phyloP scores from a whole-genome alignment of 2,888 invertebrate genomes.

The Malthinus seriepunctatus region DNA sequence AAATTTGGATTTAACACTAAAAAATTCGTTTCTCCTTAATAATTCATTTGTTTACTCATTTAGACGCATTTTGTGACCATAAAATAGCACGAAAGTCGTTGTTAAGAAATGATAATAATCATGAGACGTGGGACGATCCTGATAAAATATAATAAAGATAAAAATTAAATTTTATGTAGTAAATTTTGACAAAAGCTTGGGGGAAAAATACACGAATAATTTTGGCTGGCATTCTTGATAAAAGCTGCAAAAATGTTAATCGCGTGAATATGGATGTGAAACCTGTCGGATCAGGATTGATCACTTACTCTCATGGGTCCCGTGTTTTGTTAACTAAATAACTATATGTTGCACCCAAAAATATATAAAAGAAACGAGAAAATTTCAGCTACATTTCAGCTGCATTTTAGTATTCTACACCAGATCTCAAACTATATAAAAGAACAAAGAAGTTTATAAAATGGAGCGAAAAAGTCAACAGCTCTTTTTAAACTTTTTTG shows the following conservation, averaged over 20 bases:
- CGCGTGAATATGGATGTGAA: slow-evolving; percentile 38
- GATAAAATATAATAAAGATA: too few relatives aligned
- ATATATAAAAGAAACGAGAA: slow-evolving; percentile 16
- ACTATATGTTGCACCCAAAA: slow-evolving; percentile 29
- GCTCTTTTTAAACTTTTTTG: too few relatives aligned
- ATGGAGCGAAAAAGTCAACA: too few relatives aligned
- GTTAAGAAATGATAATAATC: too few relatives aligned
- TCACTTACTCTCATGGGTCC: slow-evolving; percentile 33
- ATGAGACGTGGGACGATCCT: too few relatives aligned
- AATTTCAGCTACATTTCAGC: slow-evolving; percentile 12
- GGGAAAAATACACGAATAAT: slow-evolving; percentile 27
- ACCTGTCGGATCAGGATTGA: slow-evolving; percentile 37
- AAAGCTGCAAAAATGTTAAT: slow-evolving; percentile 36
- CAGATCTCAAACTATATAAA: too few relatives aligned
- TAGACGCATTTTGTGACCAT: too few relatives aligned
- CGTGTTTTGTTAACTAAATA: slow-evolving; percentile 34
- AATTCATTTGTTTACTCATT: too few relatives aligned
- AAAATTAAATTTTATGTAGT: neutral
- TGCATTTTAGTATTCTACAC: slow-evolving; percentile 7
- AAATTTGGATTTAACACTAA: too few relatives aligned
- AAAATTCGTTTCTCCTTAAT: too few relatives aligned
- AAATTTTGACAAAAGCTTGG: slow-evolving; percentile 28
- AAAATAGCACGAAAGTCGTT: too few relatives aligned
- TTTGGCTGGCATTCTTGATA: slow-evolving; percentile 30
- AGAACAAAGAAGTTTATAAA: too few relatives aligned